Evolutionary conservation across 1,140 invertebrate genomes (phyloP).

Genomic region (Tetramorium alpestre): DNA sequence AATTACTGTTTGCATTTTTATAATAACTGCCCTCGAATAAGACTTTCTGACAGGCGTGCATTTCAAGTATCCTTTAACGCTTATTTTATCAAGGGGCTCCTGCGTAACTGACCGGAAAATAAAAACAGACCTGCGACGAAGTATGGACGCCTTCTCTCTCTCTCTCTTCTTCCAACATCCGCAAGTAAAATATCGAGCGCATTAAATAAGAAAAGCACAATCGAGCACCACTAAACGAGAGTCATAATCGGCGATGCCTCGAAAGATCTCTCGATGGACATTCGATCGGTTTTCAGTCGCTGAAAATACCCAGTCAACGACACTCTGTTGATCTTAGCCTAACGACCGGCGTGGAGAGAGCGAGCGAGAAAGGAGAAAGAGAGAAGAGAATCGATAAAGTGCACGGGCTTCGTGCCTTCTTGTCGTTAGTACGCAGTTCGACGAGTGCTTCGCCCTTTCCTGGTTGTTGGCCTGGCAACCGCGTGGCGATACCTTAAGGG

Average conservation of each 20-base stretch:
- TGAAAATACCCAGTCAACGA: background rate
- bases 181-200: background rate
- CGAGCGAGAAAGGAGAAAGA: conserved; percentile 16
- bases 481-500: conserved; percentile 67
- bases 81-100: background rate
- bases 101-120: background rate
- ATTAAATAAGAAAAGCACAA: background rate
- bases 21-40: background rate
- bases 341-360: conserved; percentile 12
- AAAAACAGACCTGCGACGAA: background rate
- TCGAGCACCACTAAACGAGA: background rate
- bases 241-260: background rate
- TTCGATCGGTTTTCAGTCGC: conserved; percentile 12
- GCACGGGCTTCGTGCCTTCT: conserved; percentile 24
- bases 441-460: conserved; percentile 69
- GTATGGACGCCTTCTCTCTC: background rate
- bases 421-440: conserved; percentile 54
- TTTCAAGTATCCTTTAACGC: conserved; percentile 20
- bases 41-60: background rate
- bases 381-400: conserved; percentile 55
- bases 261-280: background rate
- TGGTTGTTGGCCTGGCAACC: conserved; percentile 72
- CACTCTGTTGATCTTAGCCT: background rate
- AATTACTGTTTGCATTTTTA: background rate
- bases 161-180: background rate